These are phyloP conservation scores for Hydrocynus forskahlii DNA, from an alignment of 2,797 vertebrate species.

Conservation along the genomic window DNA sequence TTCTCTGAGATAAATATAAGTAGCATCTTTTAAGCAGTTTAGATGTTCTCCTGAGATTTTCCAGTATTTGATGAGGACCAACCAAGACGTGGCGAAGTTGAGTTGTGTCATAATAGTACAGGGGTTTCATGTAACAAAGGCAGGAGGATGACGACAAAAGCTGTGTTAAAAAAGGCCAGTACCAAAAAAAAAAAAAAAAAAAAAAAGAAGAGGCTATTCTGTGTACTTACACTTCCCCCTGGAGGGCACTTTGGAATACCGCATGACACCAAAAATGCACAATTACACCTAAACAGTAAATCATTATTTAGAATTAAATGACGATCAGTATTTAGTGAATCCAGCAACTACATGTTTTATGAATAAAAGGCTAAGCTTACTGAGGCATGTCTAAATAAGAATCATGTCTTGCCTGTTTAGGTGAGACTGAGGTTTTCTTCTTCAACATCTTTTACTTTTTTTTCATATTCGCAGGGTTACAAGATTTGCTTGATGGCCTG, in stretches of 20 bases:
- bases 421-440: too few species aligned
- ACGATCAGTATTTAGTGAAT: too few species aligned
- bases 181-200: background rate
- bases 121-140: slow-evolving; percentile 24
- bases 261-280: background rate
- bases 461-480: too few species aligned
- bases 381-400: too few species aligned
- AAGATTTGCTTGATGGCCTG: too few species aligned
- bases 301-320: too few species aligned
- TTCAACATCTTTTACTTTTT: too few species aligned
- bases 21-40: slow-evolving; percentile 27
- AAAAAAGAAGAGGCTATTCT: too few species aligned
- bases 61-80: slow-evolving; percentile 36
- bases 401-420: too few species aligned
- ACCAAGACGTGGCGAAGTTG: slow-evolving; percentile 32
- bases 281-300: background rate
- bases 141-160: slow-evolving; percentile 25
- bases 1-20: slow-evolving; percentile 29
- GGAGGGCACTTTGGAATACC: background rate
- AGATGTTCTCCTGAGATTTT: slow-evolving; percentile 46
- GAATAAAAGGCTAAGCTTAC: too few species aligned
- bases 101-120: slow-evolving; percentile 28
- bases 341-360: too few species aligned
- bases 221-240: slow-evolving; percentile 50
- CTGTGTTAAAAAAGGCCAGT: background rate